Evolutionary conservation across 2,113 vertebrate genomes (phyloP), one percentile per base, ranked within the genome.

Genomic region (Callipepla squamata): DNA sequence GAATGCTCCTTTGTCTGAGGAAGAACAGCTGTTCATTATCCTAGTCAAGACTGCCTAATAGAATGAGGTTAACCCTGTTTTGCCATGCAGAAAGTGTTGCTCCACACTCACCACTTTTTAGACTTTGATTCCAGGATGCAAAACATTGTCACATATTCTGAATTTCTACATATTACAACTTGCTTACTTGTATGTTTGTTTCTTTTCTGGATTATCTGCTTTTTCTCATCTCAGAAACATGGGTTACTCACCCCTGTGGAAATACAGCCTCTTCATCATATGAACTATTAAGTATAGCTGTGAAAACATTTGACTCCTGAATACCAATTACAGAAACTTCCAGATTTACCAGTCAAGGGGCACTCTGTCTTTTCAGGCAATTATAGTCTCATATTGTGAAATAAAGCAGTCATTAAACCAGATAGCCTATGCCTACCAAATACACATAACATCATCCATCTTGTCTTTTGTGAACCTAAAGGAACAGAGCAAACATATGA

Each of bases 121-220:
- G 44, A 32, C 14, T 67, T 20, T 63, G 20, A 76, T 59, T 82
- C 26, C 25, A 50, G 15, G 20, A 32, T 67, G 12, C 22, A 82
- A 25, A 7, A 75, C 61, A 18, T 79, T 67, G 13, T 75, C 19
- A 59, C 10, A 28, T 26, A 38, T 11, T 12, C 34, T 70, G 25
- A 25, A 70, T 8, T 70, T 36, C 6, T 30, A 17, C 17, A 28
- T 42, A 7, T 13, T 72, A n/a, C 11, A n/a, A 12, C 20, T 40
- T 3, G 0, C 11, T 22, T 1, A 4, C 34, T 80, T 7, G 5
- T 17, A 25, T 25, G 6, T 2, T 15, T n/a, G 20, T 25, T 53
- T 23, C 12, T 42, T 84, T 44, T 10, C 16, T 45, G 40, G 3
- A 1, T 28, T 76, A 40, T 32, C n/a, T 40, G 4, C 22, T 53